phyloP scores from a whole-genome alignment of 2,797 vertebrate genomes.

The Fistularia commersonii region DNA sequence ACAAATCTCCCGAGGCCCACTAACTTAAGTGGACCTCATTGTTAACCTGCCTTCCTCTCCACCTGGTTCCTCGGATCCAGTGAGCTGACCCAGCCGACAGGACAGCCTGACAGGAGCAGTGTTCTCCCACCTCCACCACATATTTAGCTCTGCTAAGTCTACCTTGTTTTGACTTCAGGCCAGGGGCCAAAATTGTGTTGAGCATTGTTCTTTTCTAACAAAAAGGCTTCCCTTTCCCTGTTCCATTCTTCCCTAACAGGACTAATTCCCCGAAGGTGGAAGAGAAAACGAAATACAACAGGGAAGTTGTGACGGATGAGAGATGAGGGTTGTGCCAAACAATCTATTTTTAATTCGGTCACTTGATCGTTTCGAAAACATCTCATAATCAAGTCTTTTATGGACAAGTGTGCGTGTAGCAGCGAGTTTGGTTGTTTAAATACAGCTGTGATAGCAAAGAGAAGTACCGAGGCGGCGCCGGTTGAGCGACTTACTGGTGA shows the following conservation, averaged over 20 bases:
- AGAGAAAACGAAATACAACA: conserved; percentile 13
- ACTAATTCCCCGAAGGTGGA: background rate
- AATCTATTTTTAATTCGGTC: conserved; percentile 31
- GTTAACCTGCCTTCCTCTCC: conserved; percentile 50
- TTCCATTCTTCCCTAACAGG: conserved; percentile 28
- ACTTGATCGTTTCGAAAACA: conserved; percentile 26
- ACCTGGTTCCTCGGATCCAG: conserved; percentile 48
- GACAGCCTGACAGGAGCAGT: conserved; percentile 61
- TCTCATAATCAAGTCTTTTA: conserved; percentile 38
- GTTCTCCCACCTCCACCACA: conserved; percentile 15
- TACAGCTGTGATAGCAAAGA: background rate
- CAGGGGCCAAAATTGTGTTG: conserved; percentile 40
- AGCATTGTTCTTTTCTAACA: conserved; percentile 71
- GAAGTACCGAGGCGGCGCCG: no score
- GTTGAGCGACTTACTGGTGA: no score
- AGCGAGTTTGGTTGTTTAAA: conserved; percentile 29
- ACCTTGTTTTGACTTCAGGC: conserved; percentile 59
- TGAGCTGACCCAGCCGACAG: conserved; percentile 43
- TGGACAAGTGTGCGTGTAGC: conserved; percentile 17
- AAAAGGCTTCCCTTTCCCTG: conserved; percentile 60
- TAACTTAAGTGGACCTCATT: conserved; percentile 30
- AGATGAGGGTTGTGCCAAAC: conserved; percentile 12
- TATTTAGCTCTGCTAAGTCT: conserved; percentile 27
- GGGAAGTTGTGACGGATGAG: conserved; percentile 23
- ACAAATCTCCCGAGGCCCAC: conserved; percentile 30